These are phyloP conservation scores for Eristalis intricaria DNA, from an alignment of 2,888 invertebrate genomes.

Conservation along the genomic window DNA sequence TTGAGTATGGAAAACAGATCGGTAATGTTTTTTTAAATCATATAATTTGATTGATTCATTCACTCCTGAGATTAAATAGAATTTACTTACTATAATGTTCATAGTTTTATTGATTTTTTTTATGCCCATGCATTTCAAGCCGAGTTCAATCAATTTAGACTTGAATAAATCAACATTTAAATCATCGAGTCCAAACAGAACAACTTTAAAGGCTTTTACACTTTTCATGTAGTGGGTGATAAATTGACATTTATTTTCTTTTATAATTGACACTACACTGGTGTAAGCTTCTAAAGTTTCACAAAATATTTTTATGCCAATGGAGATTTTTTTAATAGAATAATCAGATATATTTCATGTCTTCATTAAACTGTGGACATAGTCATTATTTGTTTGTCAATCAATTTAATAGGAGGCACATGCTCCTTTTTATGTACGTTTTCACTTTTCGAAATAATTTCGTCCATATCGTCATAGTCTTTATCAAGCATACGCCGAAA, in stretches of 20 bases:
- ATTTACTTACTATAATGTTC: neutral
- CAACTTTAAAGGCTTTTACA: neutral
- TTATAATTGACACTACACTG: neutral
- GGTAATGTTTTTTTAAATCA: neutral
- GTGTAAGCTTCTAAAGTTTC: neutral
- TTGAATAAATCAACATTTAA: neutral
- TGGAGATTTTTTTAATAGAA: neutral
- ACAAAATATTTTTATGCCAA: neutral
- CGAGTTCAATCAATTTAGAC: neutral
- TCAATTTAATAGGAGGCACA: neutral
- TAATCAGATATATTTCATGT: neutral
- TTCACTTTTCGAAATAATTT: neutral
- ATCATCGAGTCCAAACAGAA: neutral
- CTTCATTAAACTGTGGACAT: neutral
- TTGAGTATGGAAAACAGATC: conserved; percentile 5
- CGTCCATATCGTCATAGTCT: no score
- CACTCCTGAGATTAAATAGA: neutral
- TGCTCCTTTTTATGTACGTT: neutral
- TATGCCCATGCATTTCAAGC: neutral
- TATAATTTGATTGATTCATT: neutral
- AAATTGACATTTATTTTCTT: neutral
- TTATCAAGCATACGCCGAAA: no score
- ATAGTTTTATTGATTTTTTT: neutral
- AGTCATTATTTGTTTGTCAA: neutral
- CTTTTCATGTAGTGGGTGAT: neutral